Percentiles rank a stretch among this genome's conserved stretches.
Evolutionary conservation across 1,140 invertebrate genomes (phyloP).

Genomic region (Leucophenga varia): DNA sequence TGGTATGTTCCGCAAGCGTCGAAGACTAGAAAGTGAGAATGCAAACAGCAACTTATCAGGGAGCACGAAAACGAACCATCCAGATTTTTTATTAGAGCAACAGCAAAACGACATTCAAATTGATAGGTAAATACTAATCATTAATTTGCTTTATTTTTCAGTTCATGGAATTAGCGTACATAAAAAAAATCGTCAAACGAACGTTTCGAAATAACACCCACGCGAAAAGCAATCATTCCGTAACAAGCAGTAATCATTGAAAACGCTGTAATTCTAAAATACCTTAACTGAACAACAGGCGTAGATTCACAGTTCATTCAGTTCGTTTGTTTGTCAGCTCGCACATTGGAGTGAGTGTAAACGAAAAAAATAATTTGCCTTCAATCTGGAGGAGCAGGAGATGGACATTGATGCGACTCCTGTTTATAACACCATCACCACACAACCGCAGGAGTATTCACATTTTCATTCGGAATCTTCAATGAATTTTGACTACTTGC

Average conservation of each 20-base stretch:
- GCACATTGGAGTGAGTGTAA: no score
- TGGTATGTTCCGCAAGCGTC: constrained; percentile 45
- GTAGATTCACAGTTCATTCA: constrained; percentile 3
- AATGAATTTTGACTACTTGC: constrained; percentile 55
- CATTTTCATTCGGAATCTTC: constrained; percentile 44
- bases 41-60: constrained; percentile 2
- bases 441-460: constrained; percentile 22
- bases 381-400: constrained; percentile 47
- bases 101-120: constrained; percentile 19
- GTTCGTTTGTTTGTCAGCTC: no score
- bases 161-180: constrained; percentile 16
- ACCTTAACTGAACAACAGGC: constrained; percentile 3
- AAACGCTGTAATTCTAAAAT: background rate
- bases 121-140: constrained; percentile 45
- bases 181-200: constrained; percentile 14
- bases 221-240: constrained; percentile 41
- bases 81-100: constrained; percentile 7
- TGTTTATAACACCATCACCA: constrained; percentile 17
- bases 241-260: constrained; percentile 9
- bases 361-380: no score
- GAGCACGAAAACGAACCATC: background rate
- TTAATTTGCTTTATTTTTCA: constrained; percentile 33
- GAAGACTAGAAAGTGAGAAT: constrained; percentile 21
- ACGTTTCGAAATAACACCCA: no score
- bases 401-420: constrained; percentile 51